A percentile compares a stretch with the other conserved stretches of the same genome.
Evolutionary conservation across 2,888 invertebrate genomes (phyloP).

Genomic region (Acronicta aceris): DNA sequence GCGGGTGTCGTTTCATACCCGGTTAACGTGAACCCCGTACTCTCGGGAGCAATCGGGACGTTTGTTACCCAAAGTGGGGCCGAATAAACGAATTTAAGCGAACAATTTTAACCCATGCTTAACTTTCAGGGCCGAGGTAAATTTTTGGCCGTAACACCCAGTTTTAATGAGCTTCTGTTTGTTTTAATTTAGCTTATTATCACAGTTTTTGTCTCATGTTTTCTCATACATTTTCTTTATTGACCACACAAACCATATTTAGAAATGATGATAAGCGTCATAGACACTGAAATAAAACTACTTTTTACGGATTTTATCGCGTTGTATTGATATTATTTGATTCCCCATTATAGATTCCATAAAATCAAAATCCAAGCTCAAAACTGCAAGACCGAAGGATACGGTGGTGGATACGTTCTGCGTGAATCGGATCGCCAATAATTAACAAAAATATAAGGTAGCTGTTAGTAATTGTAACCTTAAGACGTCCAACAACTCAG

Average conservation of each 20-base stretch:
- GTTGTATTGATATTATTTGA: no score
- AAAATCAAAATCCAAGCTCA: no score
- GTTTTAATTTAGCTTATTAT: conserved; percentile 64
- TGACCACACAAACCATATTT: conserved; percentile 32
- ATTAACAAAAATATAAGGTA: no score
- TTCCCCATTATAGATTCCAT: no score
- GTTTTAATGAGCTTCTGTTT: conserved; percentile 74
- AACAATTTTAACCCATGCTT: conserved; percentile 84
- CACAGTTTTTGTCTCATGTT: conserved; percentile 29
- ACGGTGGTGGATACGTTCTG: no score
- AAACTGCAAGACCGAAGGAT: no score
- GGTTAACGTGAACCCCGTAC: conserved; percentile 78
- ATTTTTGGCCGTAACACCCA: conserved; percentile 67
- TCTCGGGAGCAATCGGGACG: conserved; percentile 81
- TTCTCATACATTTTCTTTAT: neutral
- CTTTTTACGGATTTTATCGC: no score
- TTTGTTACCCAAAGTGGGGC: conserved; percentile 75
- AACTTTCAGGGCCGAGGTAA: conserved; percentile 72
- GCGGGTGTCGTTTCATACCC: conserved; percentile 67
- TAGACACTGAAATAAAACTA: no score
- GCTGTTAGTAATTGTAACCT: no score
- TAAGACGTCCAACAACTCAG: no score
- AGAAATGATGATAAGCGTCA: conserved; percentile 1
- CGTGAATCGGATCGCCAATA: no score
- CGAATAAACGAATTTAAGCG: conserved; percentile 84